Conservation (phyloP, 1,140 invertebrate genomes). For the Lepidurus apus region DNA sequence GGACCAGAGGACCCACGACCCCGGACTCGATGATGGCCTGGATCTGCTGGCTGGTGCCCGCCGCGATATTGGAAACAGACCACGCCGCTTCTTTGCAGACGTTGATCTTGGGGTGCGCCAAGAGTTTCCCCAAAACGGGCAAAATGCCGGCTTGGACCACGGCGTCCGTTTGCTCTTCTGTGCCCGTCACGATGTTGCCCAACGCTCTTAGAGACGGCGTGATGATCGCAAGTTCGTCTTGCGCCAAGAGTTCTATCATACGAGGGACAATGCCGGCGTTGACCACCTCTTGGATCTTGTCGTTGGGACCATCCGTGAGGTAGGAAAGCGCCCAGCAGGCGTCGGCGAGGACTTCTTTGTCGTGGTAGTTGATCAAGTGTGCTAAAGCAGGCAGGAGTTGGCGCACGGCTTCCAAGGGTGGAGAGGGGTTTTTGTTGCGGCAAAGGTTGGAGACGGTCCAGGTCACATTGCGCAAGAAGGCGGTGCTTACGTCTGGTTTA, state of each 20-base stretch:
- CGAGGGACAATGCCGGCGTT: conserved; percentile 63
- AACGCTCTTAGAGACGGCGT: conserved; percentile 83
- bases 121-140: conserved; percentile 60
- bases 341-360: conserved; percentile 77
- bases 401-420: conserved; percentile 67
- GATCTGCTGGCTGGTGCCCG: conserved; percentile 68
- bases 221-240: conserved; percentile 64
- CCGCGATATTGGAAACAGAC: conserved; percentile 76
- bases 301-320: conserved; percentile 87
- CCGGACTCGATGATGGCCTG: conserved; percentile 44
- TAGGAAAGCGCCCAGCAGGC: conserved; percentile 96
- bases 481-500: conserved; percentile 46
- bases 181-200: conserved; percentile 83
- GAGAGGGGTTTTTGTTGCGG: conserved; percentile 83
- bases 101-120: conserved; percentile 67
- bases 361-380: conserved; percentile 64
- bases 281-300: conserved; percentile 82
- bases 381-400: conserved; percentile 75
- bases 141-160: conserved; percentile 78
- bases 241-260: conserved; percentile 68
- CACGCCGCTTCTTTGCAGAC: conserved; percentile 80
- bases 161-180: conserved; percentile 78
- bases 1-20: conserved; percentile 30
- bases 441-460: conserved; percentile 92
- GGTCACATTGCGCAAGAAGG: conserved; percentile 61